Evolutionary conservation across 2,797 vertebrate genomes (phyloP).

Genomic region (Anguilla marmorata): DNA sequence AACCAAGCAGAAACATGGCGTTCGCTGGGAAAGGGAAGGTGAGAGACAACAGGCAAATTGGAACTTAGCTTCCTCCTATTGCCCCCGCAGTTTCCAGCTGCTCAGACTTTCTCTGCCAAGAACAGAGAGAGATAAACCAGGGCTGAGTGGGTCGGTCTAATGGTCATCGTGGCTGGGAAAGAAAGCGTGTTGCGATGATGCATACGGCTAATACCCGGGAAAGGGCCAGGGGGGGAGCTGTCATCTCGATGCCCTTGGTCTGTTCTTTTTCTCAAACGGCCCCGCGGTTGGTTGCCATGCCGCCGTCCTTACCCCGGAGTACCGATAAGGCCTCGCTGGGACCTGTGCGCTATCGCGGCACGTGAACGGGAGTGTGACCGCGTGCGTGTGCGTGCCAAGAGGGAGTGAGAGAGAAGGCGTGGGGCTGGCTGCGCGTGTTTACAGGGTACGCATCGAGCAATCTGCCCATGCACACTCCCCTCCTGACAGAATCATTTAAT

Average conservation of each 20-base stretch:
- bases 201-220: not conserved
- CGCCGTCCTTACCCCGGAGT: conserved; percentile 14
- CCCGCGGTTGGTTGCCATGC: not conserved
- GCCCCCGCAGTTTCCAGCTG: not conserved
- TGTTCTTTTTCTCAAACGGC: not conserved
- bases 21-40: not conserved
- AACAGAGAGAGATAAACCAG: not conserved
- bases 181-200: not conserved
- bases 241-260: not conserved
- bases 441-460: not conserved
- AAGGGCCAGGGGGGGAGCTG: not conserved
- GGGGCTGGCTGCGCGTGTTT: not conserved
- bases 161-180: not conserved
- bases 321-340: conserved; percentile 9
- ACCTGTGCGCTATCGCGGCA: not conserved
- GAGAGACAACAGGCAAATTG: not conserved
- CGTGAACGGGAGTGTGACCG: not conserved
- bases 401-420: not conserved
- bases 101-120: not conserved
- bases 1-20: not conserved
- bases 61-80: not conserved
- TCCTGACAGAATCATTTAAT: not conserved
- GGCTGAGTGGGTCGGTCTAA: not conserved
- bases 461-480: not conserved
- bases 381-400: not conserved